phyloP scores from a whole-genome alignment of 2,888 invertebrate genomes.

The Glyphotaelius pellucidus region DNA sequence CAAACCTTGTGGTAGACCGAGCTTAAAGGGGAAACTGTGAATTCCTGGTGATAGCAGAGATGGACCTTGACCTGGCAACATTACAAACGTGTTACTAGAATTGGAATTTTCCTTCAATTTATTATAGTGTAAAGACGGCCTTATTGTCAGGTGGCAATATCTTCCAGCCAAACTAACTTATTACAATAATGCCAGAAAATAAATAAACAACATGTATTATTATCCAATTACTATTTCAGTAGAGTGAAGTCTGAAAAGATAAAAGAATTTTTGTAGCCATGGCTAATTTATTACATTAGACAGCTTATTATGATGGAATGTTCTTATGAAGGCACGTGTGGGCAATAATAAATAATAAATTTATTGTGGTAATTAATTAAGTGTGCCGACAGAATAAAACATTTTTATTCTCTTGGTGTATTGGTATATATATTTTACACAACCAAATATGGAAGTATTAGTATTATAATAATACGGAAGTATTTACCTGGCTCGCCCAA shows the following conservation, averaged over 20 bases:
- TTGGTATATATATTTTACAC: neutral
- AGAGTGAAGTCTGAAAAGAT: neutral
- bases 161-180: neutral
- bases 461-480: neutral
- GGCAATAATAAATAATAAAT: neutral
- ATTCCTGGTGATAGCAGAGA: constrained; percentile 93
- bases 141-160: neutral
- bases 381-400: neutral
- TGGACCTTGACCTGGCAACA: constrained; percentile 84
- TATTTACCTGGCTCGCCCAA: constrained; percentile 87
- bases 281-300: neutral
- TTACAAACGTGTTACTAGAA: neutral
- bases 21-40: constrained; percentile 95
- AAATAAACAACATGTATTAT: neutral
- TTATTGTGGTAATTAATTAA: neutral
- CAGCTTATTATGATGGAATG: neutral
- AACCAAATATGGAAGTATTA: neutral
- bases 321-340: neutral
- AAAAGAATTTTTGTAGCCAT: neutral
- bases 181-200: neutral
- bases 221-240: neutral
- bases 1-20: constrained; percentile 91
- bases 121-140: neutral
- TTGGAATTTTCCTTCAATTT: neutral
- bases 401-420: neutral